Base-by-base conservation (phyloP, 2,113 vertebrate genomes). In the Camelus bactrianus region DNA sequence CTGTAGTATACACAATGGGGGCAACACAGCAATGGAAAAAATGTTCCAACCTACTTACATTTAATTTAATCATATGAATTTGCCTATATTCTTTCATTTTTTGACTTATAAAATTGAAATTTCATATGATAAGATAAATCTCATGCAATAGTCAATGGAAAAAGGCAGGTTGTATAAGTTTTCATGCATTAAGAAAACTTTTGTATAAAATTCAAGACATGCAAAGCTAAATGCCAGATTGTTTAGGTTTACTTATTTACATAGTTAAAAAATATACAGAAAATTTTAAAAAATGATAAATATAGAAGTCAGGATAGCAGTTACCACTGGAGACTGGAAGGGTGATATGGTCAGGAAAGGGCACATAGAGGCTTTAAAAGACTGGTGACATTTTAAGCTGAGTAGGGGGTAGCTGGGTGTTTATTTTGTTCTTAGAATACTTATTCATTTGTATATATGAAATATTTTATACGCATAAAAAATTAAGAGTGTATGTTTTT, bases 381-480 rank as follows among this genome's bases (percentile, higher is more conserved):
- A 60, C 10, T 38, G 20, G 6, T 65, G 73, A 70, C 22, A 65
- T 76, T 91, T 76, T 93, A 86, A 79, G 38, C 32, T 93, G 26
- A 38, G 15, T 83, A 73, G 48, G 80, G 35, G 10, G 9, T 42
- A 60, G 42, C 42, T 96, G 22, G 16, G 9, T 52, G 10, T 87
- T 86, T 38, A 70, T 89, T 89, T 89, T 76, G 42, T 56, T 50
- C 69, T 95, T 46, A 38, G 72, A 90, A 50, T 42, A 77, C 12
- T 60, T 52, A 94, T n/a, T 65, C 11, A 72, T 64, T 73, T 82
- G 15, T 77, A 35, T 82, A 65, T 95, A 46, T 42, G 12, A 88
- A 79, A n/a, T 84, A 58, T 76, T 90, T 80, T 65, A 81, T 91
- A 58, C 60, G 93, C 79, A 86, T 72, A 4, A 94, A 96, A 75